These are phyloP conservation scores for Trissoscelio sp. DNA, from an alignment of 2,888 invertebrate species.

Conservation along the genomic window DNA sequence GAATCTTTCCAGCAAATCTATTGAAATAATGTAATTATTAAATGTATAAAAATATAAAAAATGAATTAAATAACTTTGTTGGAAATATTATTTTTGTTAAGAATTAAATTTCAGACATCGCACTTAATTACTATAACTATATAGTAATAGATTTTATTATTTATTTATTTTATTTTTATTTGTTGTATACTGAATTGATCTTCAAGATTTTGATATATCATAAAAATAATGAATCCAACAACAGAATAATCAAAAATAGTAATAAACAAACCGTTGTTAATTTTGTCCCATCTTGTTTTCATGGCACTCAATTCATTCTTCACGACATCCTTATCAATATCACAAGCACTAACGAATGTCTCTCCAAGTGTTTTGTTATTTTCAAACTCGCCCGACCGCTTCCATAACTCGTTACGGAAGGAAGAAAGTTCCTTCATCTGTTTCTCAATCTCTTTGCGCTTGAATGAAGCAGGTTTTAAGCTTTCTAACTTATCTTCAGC, in stretches of 20 bases:
- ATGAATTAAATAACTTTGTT: slow-evolving; percentile 8
- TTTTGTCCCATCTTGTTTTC: slow-evolving; percentile 95
- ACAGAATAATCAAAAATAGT: too few species aligned
- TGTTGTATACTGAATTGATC: too few species aligned
- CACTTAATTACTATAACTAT: too few species aligned
- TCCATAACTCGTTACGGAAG: slow-evolving; percentile 96
- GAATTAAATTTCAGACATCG: too few species aligned
- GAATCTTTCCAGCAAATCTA: slow-evolving; percentile 89
- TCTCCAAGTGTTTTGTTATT: slow-evolving; percentile 94
- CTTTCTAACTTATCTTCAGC: slow-evolving; percentile 93
- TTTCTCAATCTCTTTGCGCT: slow-evolving; percentile 93
- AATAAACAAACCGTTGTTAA: slow-evolving; percentile 96
- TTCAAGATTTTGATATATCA: too few species aligned
- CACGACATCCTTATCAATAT: slow-evolving; percentile 95
- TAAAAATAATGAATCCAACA: too few species aligned
- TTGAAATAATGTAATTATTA: slow-evolving; percentile 46
- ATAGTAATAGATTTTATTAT: too few species aligned
- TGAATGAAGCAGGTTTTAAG: slow-evolving; percentile 91
- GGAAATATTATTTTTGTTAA: too few species aligned
- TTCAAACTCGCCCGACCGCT: slow-evolving; percentile 96
- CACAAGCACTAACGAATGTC: slow-evolving; percentile 93
- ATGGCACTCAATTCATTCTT: slow-evolving; percentile 91
- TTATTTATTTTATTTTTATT: too few species aligned
- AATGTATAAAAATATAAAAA: neutral
- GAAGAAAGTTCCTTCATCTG: slow-evolving; percentile 94